Base-by-base conservation (phyloP, 1,140 invertebrate genomes). In the Rhyacophila brunnea region DNA sequence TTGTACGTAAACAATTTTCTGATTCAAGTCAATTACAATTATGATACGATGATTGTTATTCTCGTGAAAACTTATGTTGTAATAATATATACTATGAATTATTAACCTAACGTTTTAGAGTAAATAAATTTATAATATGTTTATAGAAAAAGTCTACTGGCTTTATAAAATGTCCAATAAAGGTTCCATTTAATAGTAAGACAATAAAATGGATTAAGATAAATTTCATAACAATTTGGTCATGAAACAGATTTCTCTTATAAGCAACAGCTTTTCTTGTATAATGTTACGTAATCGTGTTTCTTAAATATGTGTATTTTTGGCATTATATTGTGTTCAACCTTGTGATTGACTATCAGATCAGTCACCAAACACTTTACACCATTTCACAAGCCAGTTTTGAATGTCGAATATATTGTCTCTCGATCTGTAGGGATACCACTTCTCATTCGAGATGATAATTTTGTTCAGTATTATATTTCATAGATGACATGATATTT, bases 311-410 rank as follows among this genome's bases (percentile, higher is more conserved):
- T 40, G 38, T 40, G 11, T 40, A 15, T 40, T 40, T 46, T 46
- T 46, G 44, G 44, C 44, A 46, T 46, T 46, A 46, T 46, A n/a
- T 46, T 46, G 18, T n/a, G 11, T 40, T 13, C 11, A 15, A 40
- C 15, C 38, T 13, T 15, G 44, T 15, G 11, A 46, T 17, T 46
- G 44, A 46, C 15, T 46, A 15, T 19, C 18, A 13, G 45, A 48
- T 48, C 35, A 48, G 48, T 35, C 54, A 57, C 28, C 32, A 36
- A 55, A 45, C 42, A 54, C 51, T 42, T 23, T 40, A 32, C 20
- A 32, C 52, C 13, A 45, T 11, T 45, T 28, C 11, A 40, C 32
- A 38, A 55, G 44, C 34, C 53, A 42, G 32, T 54, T 40, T 40
- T 40, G 38, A 40, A n/a, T 40, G 15, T 15, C 11, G 11, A 40